Percentiles rank a stretch among this genome's conserved stretches.
Conservation (phyloP, 1,140 invertebrate species). For the Drosophila chauvacae region DNA sequence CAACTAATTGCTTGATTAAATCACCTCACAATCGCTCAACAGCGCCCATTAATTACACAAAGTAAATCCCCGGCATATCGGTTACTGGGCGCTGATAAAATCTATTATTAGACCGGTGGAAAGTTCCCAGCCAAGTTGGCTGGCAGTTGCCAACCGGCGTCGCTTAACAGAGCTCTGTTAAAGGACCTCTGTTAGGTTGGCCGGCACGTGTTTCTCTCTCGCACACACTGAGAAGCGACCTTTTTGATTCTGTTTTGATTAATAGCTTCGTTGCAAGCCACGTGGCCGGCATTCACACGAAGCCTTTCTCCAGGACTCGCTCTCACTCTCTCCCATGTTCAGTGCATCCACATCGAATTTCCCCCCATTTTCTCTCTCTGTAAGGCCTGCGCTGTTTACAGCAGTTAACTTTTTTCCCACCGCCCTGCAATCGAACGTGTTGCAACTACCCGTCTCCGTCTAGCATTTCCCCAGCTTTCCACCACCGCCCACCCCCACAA, state of each 20-base stretch:
- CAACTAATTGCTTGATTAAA: slow-evolving; percentile 29
- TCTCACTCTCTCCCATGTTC: not conserved
- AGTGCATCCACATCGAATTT: not conserved
- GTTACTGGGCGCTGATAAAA: slow-evolving; percentile 16
- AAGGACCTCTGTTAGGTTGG: slow-evolving; percentile 57
- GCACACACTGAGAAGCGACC: slow-evolving; percentile 42
- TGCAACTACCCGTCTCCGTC: slow-evolving; percentile 59
- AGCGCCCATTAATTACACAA: slow-evolving; percentile 35
- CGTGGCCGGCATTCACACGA: slow-evolving; percentile 68
- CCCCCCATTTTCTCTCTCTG: slow-evolving; percentile 22
- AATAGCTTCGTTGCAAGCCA: slow-evolving; percentile 79
- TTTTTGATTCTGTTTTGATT: slow-evolving; percentile 84
- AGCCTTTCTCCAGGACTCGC: slow-evolving; percentile 11
- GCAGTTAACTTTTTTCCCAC: slow-evolving; percentile 64
- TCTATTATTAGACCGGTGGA: slow-evolving; percentile 59
- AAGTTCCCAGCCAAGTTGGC: slow-evolving; percentile 38
- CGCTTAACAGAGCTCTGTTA: slow-evolving; percentile 55
- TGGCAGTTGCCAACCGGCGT: slow-evolving; percentile 66
- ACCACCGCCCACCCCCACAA: not conserved
- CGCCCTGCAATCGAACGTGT: slow-evolving; percentile 65
- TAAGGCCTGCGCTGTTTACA: slow-evolving; percentile 67
- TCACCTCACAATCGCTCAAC: slow-evolving; percentile 16
- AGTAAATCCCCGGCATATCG: slow-evolving; percentile 8
- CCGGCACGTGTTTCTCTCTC: slow-evolving; percentile 84
- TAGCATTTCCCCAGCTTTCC: slow-evolving; percentile 55